These are phyloP conservation scores for Eupristina koningsbergeri DNA, from an alignment of 1,140 invertebrate genomes.

Conservation along the genomic window DNA sequence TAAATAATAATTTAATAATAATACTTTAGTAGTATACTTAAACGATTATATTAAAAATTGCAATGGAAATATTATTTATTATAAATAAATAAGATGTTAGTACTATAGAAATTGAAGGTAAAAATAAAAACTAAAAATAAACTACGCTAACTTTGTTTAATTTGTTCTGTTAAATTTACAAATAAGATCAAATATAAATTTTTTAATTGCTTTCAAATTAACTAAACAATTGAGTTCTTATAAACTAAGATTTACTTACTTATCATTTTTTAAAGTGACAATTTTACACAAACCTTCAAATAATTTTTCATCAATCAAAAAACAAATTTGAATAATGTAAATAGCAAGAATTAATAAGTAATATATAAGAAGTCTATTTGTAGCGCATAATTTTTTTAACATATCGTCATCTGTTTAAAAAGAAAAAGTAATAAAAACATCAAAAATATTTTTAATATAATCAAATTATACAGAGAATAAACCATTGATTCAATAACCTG, in stretches of 20 bases:
- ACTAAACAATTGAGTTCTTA: background rate
- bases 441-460: background rate
- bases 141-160: too few species aligned
- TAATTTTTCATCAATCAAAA: conserved; percentile 39
- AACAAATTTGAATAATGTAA: conserved; percentile 45
- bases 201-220: too few species aligned
- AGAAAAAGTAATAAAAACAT: background rate
- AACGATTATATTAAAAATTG: too few species aligned
- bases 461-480: background rate
- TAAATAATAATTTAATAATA: too few species aligned
- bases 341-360: conserved; percentile 35
- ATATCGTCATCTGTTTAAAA: conserved; percentile 20
- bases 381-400: conserved; percentile 29
- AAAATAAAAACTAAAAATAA: too few species aligned
- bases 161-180: too few species aligned
- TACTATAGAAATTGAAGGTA: too few species aligned
- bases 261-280: background rate
- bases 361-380: conserved; percentile 41
- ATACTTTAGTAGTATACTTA: too few species aligned
- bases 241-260: background rate
- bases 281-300: conserved; percentile 38
- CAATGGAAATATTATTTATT: too few species aligned
- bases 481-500: background rate
- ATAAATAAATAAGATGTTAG: too few species aligned
- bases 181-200: too few species aligned